phyloP scores from a whole-genome alignment of 2,888 invertebrate species.

The Apantesis nais region DNA sequence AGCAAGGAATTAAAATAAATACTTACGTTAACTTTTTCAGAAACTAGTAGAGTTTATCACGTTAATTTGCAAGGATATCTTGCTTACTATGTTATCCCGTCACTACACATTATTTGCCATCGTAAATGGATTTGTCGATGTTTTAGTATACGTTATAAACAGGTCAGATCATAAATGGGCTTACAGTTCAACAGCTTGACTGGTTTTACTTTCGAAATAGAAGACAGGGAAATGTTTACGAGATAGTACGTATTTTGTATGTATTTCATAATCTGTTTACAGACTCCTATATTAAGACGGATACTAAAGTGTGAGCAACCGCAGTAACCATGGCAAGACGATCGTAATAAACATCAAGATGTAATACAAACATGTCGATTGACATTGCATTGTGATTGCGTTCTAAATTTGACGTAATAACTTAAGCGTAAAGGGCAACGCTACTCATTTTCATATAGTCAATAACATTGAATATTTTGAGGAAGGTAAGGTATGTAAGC shows the following conservation, averaged over 20 bases:
- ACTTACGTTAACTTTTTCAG: background rate
- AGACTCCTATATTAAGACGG: background rate
- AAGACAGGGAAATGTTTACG: conserved; percentile 19
- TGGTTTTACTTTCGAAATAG: conserved; percentile 45
- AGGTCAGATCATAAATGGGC: conserved; percentile 37
- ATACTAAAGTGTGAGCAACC: background rate
- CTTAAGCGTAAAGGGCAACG: background rate
- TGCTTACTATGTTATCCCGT: conserved; percentile 3
- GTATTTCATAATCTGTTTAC: background rate
- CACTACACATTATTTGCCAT: conserved; percentile 28
- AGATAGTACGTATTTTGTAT: conserved; percentile 5
- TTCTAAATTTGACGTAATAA: conserved; percentile 12
- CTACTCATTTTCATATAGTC: conserved; percentile 5
- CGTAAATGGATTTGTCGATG: conserved; percentile 38
- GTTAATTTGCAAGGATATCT: background rate
- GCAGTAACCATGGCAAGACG: conserved; percentile 1
- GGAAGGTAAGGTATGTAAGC: conserved; percentile 10
- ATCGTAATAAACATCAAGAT: conserved; percentile 20
- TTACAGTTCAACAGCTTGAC: conserved; percentile 37
- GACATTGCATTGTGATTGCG: conserved; percentile 42
- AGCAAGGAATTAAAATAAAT: conserved; percentile 1
- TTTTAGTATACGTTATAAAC: conserved; percentile 40
- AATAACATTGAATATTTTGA: conserved; percentile 5
- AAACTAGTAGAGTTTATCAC: background rate
- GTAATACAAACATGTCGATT: conserved; percentile 18